phyloP scores from a whole-genome alignment of 2,113 vertebrate genomes.

The Spermophilus dauricus region DNA sequence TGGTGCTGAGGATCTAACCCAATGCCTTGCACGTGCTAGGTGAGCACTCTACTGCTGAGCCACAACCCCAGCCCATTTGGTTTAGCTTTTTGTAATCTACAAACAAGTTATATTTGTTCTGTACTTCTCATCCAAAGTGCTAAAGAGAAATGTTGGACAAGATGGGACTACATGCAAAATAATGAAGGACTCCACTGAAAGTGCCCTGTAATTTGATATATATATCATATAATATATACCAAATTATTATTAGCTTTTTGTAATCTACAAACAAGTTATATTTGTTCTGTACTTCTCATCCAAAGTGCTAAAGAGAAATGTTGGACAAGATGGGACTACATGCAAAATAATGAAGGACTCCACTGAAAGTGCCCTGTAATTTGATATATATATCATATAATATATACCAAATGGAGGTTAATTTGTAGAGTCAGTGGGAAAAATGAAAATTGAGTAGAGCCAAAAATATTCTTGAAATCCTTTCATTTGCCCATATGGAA shows the following conservation, averaged over 20 bases:
- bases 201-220: neutral
- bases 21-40: too few relatives aligned
- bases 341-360: neutral
- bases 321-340: neutral
- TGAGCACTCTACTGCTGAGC: too few relatives aligned
- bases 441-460: constrained; percentile 26
- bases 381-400: neutral
- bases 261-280: neutral
- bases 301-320: neutral
- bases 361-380: neutral
- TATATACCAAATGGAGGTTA: neutral
- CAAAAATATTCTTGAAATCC: neutral
- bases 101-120: neutral
- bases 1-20: too few relatives aligned
- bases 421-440: neutral
- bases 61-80: neutral
- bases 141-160: neutral
- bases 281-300: neutral
- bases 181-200: neutral
- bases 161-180: neutral
- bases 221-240: too few relatives aligned
- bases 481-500: neutral
- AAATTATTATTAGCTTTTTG: neutral
- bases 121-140: neutral
- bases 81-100: neutral